Evolutionary conservation across 1,140 invertebrate genomes (phyloP).

Genomic region (Drosophila suzukii): DNA sequence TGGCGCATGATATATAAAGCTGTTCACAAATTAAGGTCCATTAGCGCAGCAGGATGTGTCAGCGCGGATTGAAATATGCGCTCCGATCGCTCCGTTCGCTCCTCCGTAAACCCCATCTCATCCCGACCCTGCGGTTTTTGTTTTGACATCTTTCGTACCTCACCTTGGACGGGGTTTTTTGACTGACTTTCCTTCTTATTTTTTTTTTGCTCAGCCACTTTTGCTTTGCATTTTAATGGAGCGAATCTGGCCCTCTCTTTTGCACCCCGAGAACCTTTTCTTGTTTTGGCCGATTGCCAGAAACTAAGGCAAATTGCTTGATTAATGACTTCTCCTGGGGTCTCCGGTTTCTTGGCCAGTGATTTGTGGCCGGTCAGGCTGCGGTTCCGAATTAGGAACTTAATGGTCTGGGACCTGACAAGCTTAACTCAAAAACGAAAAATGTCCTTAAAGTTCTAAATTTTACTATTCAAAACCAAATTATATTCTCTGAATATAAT

Average conservation of each 20-base stretch:
- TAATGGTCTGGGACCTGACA: neutral
- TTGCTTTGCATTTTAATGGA: slow-evolving; percentile 77
- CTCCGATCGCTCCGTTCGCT: slow-evolving; percentile 25
- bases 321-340: slow-evolving; percentile 59
- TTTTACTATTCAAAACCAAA: too few relatives aligned
- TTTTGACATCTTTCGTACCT: slow-evolving; percentile 80
- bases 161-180: slow-evolving; percentile 8
- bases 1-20: slow-evolving; percentile 81
- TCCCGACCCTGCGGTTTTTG: slow-evolving; percentile 67
- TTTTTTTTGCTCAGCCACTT: slow-evolving; percentile 12
- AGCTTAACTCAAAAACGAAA: neutral
- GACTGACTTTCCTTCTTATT: slow-evolving; percentile 22
- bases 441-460: neutral
- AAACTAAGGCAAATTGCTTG: slow-evolving; percentile 69
- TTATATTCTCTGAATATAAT: neutral
- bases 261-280: slow-evolving; percentile 47
- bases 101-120: slow-evolving; percentile 1
- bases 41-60: slow-evolving; percentile 82
- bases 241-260: slow-evolving; percentile 48
- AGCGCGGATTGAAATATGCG: slow-evolving; percentile 80
- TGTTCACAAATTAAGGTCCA: slow-evolving; percentile 83
- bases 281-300: slow-evolving; percentile 35
- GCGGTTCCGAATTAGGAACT: slow-evolving; percentile 1
- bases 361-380: slow-evolving; percentile 27
- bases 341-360: neutral